Evolutionary conservation across 2,113 vertebrate genomes (phyloP), one percentile per base, ranked within the genome.

Genomic region (Phaetusa simplex): DNA sequence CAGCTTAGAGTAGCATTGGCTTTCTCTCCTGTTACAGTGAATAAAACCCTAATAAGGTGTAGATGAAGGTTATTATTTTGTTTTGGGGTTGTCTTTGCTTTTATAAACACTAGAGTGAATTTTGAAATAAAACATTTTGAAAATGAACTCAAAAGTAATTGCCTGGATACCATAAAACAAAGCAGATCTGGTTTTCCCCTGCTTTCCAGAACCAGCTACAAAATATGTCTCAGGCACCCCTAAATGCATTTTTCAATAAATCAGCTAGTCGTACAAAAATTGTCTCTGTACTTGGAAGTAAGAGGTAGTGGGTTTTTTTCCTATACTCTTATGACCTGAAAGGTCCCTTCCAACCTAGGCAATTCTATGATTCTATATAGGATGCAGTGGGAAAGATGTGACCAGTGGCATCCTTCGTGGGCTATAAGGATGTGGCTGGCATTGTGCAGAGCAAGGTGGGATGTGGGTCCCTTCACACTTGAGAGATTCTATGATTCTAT

Each of bases 351-450:
- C 47, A 22, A 49, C 47, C 11, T 22, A 12, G 47, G 47, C 47
- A 23, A 22, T 49, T 49, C 47, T 23, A 23, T 22, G 21, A 49
- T 49, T 49, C 47, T 49, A 22, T 6, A 59, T 13, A 21, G 52
- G 30, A 61, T 32, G 10, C 14, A 24, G 12, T 56, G 52, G 30
- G 30, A 71, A 90, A 13, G 11, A 15, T 1, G 2, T 34, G 50
- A 53, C n/a, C 0, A 1, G 40, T 38, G 61, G 22, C 9, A 5
- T 55, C 38, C 9, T 61, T 22, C 0, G 0, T 32, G 58, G 11
- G 19, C 32, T 19, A 12, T 38, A 45, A 42, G 16, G 40, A 38
- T 61, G 26, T 18, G 40, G 10, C 55, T 81, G 29, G 29, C 40
- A 32, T 38, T 59, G 12, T 5, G 4, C 23, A 50, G 71, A 32